These are phyloP conservation scores for Epizoanthus ramosus DNA, from an alignment of 92 coral and sea anemone genomes.

Conservation along the genomic window DNA sequence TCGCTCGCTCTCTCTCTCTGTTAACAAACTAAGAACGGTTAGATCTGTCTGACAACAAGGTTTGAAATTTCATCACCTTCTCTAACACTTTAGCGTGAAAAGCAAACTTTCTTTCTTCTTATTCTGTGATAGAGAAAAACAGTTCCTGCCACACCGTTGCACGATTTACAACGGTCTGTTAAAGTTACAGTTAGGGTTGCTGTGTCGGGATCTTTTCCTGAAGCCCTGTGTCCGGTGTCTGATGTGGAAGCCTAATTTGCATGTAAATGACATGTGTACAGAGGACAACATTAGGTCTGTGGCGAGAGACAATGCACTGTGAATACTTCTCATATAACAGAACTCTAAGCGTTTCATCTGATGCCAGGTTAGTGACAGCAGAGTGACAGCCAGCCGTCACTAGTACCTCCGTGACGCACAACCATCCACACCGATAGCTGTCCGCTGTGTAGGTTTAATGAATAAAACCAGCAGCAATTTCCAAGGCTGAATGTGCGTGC, in stretches of 20 bases:
- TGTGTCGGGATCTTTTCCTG: background rate
- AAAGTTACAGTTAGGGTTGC: background rate
- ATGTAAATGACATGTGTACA: conserved; percentile 25
- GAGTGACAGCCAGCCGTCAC: background rate
- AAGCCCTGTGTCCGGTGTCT: background rate
- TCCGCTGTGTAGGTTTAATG: background rate
- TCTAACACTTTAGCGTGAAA: background rate
- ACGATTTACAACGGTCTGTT: background rate
- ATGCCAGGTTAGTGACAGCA: conserved; percentile 16
- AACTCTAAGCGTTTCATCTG: background rate
- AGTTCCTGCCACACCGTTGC: background rate
- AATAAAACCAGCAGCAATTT: background rate
- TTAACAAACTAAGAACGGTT: background rate
- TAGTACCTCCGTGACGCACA: background rate
- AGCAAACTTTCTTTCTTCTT: background rate
- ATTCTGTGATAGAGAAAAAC: background rate
- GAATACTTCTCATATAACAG: conserved; percentile 28
- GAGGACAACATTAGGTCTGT: background rate
- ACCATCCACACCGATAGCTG: background rate
- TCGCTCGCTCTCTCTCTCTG: conserved; percentile 17
- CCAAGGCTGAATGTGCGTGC: background rate
- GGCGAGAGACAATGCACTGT: background rate
- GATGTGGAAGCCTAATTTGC: conserved; percentile 30
- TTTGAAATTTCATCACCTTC: conserved; percentile 20
- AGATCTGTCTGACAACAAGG: background rate